Percentiles rank a stretch among this genome's conserved stretches.
Evolutionary conservation across 2,888 invertebrate species (phyloP).

Genomic region (Heliconius cydno): DNA sequence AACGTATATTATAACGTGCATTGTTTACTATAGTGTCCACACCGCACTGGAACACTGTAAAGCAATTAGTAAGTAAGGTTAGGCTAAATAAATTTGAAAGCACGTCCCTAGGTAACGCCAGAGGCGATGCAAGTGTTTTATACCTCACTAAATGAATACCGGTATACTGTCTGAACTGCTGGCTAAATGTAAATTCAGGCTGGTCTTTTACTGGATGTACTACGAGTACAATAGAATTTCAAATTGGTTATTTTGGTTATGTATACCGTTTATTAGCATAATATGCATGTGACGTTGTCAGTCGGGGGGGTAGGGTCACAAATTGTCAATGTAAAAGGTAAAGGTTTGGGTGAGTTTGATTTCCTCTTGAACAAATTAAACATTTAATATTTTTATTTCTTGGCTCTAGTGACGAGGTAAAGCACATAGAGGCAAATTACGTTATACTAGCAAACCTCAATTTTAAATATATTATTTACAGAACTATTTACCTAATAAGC

Average conservation of each 20-base stretch:
- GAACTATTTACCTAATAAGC: no score
- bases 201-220: conserved; percentile 21
- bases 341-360: no score
- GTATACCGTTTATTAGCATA: conserved; percentile 16
- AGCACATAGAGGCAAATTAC: no score
- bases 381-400: no score
- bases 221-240: conserved; percentile 14
- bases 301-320: no score
- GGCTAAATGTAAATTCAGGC: conserved; percentile 20
- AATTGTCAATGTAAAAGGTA: no score
- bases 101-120: conserved; percentile 24
- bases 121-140: conserved; percentile 25
- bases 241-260: conserved; percentile 18
- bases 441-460: no score
- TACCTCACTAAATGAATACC: conserved; percentile 21
- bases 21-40: neutral
- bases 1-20: neutral
- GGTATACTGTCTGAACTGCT: conserved; percentile 8
- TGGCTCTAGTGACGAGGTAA: no score
- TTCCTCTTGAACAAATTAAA: no score
- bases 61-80: conserved; percentile 33
- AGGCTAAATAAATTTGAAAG: conserved; percentile 33
- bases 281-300: neutral
- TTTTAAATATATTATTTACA: no score
- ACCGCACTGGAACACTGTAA: conserved; percentile 22